Conservation (phyloP, 2,888 invertebrate species). For the Seira ritae region DNA sequence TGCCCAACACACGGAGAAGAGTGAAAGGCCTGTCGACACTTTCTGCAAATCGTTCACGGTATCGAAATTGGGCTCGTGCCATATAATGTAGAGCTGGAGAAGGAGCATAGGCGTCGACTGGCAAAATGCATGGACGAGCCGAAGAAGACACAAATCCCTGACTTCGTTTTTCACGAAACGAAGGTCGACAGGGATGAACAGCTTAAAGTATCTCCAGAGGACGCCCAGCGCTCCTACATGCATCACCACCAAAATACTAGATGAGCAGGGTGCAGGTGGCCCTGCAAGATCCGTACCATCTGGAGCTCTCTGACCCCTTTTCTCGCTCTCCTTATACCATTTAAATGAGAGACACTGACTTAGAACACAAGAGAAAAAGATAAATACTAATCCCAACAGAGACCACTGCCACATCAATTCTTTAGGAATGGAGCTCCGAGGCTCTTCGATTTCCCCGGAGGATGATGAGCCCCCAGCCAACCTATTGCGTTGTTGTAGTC, state of each 20-base stretch:
- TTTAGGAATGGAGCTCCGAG: constrained; percentile 38
- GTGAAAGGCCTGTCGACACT: constrained; percentile 87
- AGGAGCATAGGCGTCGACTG: constrained; percentile 92
- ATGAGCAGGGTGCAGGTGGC: constrained; percentile 83
- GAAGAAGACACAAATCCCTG: constrained; percentile 83
- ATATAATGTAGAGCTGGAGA: constrained; percentile 86
- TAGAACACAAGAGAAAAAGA: constrained; percentile 71
- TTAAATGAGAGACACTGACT: constrained; percentile 75
- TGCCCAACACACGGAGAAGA: constrained; percentile 93
- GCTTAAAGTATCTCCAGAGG: constrained; percentile 84
- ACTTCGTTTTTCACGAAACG: constrained; percentile 89
- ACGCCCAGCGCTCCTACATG: constrained; percentile 77
- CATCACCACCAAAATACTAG: constrained; percentile 80
- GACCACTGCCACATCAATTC: constrained; percentile 65
- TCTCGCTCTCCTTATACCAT: constrained; percentile 74
- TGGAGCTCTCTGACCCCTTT: constrained; percentile 70
- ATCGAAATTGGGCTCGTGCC: constrained; percentile 76
- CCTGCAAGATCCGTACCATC: constrained; percentile 75
- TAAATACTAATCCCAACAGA: constrained; percentile 65
- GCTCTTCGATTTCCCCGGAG: constrained; percentile 28
- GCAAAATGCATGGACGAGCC: constrained; percentile 90
- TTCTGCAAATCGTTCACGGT: constrained; percentile 84
- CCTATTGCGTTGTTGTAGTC: background rate
- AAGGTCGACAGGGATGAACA: constrained; percentile 89
- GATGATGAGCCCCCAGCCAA: constrained; percentile 26